Percentiles rank a stretch among this genome's conserved stretches.
phyloP scores from a whole-genome alignment of 2,888 invertebrate species.

The Deroplatys truncata region DNA sequence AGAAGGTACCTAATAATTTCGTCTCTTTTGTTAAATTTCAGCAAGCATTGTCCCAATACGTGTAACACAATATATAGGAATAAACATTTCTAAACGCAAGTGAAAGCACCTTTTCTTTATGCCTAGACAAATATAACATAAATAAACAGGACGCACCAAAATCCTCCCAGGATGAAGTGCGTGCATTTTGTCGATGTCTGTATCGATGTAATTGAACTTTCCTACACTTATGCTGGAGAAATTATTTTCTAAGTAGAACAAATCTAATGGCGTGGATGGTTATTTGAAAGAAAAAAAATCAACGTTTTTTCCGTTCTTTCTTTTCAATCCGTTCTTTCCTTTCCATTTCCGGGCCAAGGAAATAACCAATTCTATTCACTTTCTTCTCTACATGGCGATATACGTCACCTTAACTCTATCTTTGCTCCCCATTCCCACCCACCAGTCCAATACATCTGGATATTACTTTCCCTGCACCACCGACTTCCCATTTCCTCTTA shows the following conservation, averaged over 20 bases:
- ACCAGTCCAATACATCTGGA: not conserved
- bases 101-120: no score
- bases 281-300: not conserved
- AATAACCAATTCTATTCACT: not conserved
- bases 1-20: no score
- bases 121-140: no score
- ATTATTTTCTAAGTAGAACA: not conserved
- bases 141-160: no score
- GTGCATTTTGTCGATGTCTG: no score
- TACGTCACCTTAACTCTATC: constrained; percentile 8
- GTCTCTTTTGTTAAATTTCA: no score
- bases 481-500: not conserved
- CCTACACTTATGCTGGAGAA: not conserved
- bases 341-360: not conserved
- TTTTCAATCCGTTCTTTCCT: not conserved
- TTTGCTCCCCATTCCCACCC: not conserved
- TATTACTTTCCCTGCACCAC: not conserved
- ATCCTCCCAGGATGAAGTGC: no score
- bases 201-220: not conserved
- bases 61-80: no score
- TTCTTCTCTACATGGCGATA: not conserved
- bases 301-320: not conserved
- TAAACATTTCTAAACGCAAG: no score
- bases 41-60: no score
- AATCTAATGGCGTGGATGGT: not conserved